These are phyloP conservation scores for Steinernema hermaphroditum DNA, from an alignment of 2,888 invertebrate genomes.

Conservation along the genomic window DNA sequence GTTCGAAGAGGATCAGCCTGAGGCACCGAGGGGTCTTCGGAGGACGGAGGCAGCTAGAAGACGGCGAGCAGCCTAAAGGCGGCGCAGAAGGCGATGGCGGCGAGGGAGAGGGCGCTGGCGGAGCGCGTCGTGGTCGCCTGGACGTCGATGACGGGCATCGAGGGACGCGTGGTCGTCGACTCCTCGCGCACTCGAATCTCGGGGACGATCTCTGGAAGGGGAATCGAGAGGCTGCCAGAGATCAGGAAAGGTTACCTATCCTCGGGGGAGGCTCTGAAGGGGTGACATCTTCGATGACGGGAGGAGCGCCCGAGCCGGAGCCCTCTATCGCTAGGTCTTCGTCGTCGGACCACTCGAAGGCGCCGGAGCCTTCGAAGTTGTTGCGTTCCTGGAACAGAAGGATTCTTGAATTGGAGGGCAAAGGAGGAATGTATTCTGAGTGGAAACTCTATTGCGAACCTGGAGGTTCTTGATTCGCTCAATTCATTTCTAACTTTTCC, in stretches of 20 bases:
- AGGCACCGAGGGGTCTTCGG: conserved; percentile 16
- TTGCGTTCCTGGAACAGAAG: conserved; percentile 2
- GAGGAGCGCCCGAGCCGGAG: conserved; percentile 12
- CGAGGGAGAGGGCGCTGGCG: background rate
- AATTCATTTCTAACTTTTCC: too few relatives aligned
- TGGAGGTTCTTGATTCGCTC: too few relatives aligned
- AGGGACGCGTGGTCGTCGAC: background rate
- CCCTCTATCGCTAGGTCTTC: conserved; percentile 6
- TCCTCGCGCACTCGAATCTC: conserved; percentile 21
- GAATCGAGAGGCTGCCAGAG: background rate
- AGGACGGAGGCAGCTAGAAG: background rate
- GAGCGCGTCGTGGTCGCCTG: conserved; percentile 20
- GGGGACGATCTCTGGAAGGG: conserved; percentile 17
- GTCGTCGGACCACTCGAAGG: conserved; percentile 22
- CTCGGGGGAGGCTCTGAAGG: conserved; percentile 5
- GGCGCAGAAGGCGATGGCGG: conserved; percentile 19
- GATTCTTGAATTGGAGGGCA: too few relatives aligned
- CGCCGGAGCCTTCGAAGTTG: background rate
- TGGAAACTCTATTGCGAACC: too few relatives aligned
- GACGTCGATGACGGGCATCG: conserved; percentile 7
- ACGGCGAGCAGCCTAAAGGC: conserved; percentile 5
- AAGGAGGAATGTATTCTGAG: too few relatives aligned
- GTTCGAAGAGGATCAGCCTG: conserved; percentile 24
- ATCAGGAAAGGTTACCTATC: background rate
- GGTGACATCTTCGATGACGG: conserved; percentile 19